Conservation (phyloP, 2,113 vertebrate species). For the Pygoscelis adeliae region DNA sequence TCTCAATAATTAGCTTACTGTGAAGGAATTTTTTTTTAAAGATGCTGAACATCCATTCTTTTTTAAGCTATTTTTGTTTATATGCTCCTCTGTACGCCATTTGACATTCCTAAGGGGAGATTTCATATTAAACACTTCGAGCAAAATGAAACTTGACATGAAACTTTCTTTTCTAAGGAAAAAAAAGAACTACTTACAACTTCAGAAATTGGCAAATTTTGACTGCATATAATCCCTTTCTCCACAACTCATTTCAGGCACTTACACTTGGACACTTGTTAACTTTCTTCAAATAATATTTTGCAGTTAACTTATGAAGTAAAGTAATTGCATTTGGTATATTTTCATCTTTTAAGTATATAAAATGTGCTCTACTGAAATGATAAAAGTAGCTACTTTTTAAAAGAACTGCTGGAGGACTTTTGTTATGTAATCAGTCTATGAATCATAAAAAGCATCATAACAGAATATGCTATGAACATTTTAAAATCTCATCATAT, state of each 20-base stretch:
- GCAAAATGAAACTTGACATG: background rate
- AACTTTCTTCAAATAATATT: background rate
- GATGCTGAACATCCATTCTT: background rate
- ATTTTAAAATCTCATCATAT: background rate
- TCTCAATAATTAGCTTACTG: background rate
- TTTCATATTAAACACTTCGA: background rate
- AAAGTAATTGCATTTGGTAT: background rate
- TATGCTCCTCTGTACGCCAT: background rate
- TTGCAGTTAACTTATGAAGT: background rate
- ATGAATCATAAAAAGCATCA: background rate
- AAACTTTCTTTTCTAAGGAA: background rate
- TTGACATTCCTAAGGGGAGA: background rate
- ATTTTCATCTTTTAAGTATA: background rate
- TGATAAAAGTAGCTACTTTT: background rate
- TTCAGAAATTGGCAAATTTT: background rate
- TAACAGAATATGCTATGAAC: slow-evolving; percentile 1
- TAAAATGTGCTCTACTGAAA: background rate
- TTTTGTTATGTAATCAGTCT: background rate
- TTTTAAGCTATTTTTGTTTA: background rate
- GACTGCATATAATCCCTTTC: background rate
- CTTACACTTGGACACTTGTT: background rate
- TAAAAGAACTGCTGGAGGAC: background rate
- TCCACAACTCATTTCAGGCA: background rate
- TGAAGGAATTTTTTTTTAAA: background rate
- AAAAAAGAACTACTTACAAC: background rate